Evolutionary conservation across 2,113 vertebrate species (phyloP), one percentile per base, ranked within the genome.

Genomic region (Megalops atlanticus): DNA sequence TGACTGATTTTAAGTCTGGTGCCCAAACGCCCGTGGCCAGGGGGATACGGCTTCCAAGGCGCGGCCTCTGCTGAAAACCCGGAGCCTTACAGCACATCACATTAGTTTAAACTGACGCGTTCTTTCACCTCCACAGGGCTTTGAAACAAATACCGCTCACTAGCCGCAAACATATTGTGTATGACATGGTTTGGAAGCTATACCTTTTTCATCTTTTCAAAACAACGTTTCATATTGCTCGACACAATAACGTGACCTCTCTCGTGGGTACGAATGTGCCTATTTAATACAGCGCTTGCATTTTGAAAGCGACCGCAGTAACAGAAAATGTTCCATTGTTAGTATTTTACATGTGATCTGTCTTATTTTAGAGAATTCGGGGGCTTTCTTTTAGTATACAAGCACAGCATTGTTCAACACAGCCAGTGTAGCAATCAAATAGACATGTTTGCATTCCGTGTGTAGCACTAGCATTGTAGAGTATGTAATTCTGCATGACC

Each of bases 1-100:
- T 96, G 95, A 96, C 96, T 97, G 95, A 97, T 97, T 93, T 93
- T 92, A 79, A 81, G 93, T 93, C 93, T 95, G 95, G 93, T 93
- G 93, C 95, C 94, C 92, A 94, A 94, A 89, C 90, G 95, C 94
- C 94, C 91, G 88, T 93, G 95, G 94, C 93, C 88, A 81, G 85
- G 89, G 86, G 90, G 92, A 95, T 94, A 95, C 91, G 90, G 89
- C 93, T 95, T 95, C 89, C 93, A 92, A 92, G 86, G 89, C 84
- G 90, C 86, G 70, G 87, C 90, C 89, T 88, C 89, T 89, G 89
- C 92, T 91, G 89, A 87, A 89, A 91, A 86, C 86, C 86, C 87
- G 89, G 91, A 86, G 82, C 68, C 70, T 85, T 89, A 81, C 87
- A 92, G 91, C 94, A 91, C 86, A 92, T 96, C 96, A 97, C 92